Percentiles rank a stretch among this genome's conserved stretches.
These are phyloP conservation scores for Sylvia borin DNA, from an alignment of 2,797 vertebrate genomes.

Conservation along the genomic window DNA sequence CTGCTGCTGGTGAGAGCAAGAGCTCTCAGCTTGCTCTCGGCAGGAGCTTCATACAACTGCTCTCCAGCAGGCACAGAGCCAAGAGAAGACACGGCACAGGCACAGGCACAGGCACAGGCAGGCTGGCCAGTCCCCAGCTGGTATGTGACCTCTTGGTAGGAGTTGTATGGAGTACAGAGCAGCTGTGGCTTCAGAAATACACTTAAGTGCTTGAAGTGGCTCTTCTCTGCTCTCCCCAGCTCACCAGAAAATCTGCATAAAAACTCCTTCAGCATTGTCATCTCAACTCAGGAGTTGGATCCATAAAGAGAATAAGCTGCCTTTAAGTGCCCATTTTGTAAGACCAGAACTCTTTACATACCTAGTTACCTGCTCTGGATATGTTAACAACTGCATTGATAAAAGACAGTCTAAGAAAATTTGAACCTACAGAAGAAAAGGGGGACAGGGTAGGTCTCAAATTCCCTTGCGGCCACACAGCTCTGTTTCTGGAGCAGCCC, in stretches of 20 bases:
- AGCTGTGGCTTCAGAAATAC: background rate
- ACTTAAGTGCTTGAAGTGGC: background rate
- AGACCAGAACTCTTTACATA: background rate
- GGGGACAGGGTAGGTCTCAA: background rate
- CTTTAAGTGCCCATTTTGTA: background rate
- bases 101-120: background rate
- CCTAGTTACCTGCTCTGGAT: background rate
- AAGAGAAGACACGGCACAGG: background rate
- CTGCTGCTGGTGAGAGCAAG: rapidly evolving
- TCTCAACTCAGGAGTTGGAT: background rate
- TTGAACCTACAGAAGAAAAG: background rate
- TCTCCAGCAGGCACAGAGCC: background rate
- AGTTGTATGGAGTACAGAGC: background rate
- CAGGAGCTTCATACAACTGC: background rate
- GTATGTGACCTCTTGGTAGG: background rate
- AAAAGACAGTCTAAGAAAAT: background rate
- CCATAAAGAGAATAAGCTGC: background rate
- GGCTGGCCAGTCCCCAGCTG: background rate
- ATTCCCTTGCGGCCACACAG: background rate
- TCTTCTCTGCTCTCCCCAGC: background rate
- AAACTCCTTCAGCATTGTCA: background rate
- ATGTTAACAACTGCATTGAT: background rate
- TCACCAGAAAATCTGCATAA: background rate
- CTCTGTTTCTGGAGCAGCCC: background rate
- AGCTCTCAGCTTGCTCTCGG: background rate